phyloP scores from a whole-genome alignment of 2,797 vertebrate species.

The Ambastaia sidthimunki region DNA sequence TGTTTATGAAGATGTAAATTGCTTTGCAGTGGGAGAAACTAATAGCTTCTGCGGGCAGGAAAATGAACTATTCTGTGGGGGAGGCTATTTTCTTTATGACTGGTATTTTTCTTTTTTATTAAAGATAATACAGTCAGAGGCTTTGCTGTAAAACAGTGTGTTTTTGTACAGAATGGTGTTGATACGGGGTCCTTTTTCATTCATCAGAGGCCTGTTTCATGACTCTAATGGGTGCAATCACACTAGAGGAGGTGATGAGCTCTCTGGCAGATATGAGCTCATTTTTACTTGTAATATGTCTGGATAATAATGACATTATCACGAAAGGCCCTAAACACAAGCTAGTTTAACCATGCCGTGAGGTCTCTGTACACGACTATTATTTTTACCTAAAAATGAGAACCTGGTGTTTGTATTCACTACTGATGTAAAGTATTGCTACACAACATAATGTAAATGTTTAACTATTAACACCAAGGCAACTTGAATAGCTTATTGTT shows the following conservation, averaged over 20 bases:
- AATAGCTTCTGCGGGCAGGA: conserved; percentile 57
- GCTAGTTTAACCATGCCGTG: conserved; percentile 12
- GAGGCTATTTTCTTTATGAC: conserved; percentile 63
- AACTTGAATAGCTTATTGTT: too few species aligned
- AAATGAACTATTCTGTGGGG: conserved; percentile 60
- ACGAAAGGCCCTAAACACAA: conserved; percentile 45
- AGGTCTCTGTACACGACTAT: neutral
- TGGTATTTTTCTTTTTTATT: conserved; percentile 64
- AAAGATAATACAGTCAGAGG: conserved; percentile 61
- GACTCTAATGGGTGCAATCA: conserved; percentile 56
- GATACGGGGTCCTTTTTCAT: conserved; percentile 53
- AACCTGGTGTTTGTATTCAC: neutral
- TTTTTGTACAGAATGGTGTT: conserved; percentile 51
- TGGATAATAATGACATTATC: conserved; percentile 54
- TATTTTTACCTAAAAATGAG: neutral
- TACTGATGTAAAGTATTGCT: neutral
- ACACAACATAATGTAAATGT: neutral
- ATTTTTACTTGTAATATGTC: conserved; percentile 56
- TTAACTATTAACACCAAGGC: neutral
- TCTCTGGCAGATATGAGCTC: conserved; percentile 50
- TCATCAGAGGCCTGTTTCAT: conserved; percentile 60
- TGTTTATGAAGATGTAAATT: conserved; percentile 68
- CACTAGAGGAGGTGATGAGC: conserved; percentile 52
- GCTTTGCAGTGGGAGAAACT: conserved; percentile 66
- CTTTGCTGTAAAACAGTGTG: conserved; percentile 57